A percentile compares a stretch with the other conserved stretches of the same genome.
These are phyloP conservation scores for Volucella inflata DNA, from an alignment of 2,888 invertebrate species.

Conservation along the genomic window DNA sequence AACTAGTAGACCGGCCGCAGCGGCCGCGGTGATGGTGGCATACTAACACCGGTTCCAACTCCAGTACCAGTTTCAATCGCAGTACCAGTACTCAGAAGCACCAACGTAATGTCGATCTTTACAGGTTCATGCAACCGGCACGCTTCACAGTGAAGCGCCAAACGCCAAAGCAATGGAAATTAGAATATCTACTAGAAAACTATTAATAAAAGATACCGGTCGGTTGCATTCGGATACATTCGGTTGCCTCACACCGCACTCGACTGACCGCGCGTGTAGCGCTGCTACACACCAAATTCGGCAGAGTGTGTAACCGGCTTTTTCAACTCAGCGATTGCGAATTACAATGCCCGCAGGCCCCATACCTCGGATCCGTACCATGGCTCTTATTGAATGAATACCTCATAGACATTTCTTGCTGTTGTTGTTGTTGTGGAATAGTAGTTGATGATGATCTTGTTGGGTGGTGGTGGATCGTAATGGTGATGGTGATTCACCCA, in stretches of 20 bases:
- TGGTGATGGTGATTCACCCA: slow-evolving; percentile 65
- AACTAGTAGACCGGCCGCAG: slow-evolving; percentile 8
- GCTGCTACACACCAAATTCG: slow-evolving; percentile 77
- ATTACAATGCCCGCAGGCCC: slow-evolving; percentile 50
- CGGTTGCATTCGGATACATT: slow-evolving; percentile 84
- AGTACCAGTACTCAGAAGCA: not conserved
- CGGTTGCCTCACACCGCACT: slow-evolving; percentile 84
- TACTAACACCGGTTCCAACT: too few species aligned
- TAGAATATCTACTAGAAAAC: slow-evolving; percentile 74
- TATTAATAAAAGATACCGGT: slow-evolving; percentile 80
- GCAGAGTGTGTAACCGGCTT: slow-evolving; percentile 76
- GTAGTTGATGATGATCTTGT: slow-evolving; percentile 49
- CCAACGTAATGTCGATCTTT: slow-evolving; percentile 57
- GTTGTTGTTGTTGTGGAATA: slow-evolving; percentile 37
- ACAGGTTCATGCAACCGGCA: slow-evolving; percentile 74
- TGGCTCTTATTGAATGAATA: slow-evolving; percentile 13
- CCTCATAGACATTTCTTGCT: slow-evolving; percentile 24
- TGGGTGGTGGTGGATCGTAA: slow-evolving; percentile 59
- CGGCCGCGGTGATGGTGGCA: not conserved
- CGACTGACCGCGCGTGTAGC: slow-evolving; percentile 83
- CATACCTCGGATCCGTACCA: not conserved
- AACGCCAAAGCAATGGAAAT: slow-evolving; percentile 72
- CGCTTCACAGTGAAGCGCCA: slow-evolving; percentile 67
- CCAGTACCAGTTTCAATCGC: too few species aligned
- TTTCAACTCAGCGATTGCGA: slow-evolving; percentile 70